Percentiles rank a stretch among this genome's conserved stretches.
These are phyloP conservation scores for Anorthoa munda DNA, from an alignment of 2,888 invertebrate genomes.

Conservation along the genomic window DNA sequence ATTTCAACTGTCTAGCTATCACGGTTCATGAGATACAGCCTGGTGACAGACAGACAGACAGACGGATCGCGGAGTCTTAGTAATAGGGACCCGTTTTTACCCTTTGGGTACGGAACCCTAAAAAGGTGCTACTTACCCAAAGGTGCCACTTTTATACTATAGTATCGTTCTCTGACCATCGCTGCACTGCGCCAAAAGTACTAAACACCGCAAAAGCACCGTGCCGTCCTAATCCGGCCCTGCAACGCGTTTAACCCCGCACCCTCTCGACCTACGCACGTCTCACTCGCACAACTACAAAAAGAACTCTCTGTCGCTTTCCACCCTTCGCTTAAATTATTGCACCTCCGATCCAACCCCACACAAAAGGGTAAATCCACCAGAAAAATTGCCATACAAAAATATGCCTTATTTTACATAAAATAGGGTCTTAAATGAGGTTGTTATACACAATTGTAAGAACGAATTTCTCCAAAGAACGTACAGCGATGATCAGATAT, in stretches of 20 bases:
- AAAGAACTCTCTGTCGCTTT: constrained; percentile 90
- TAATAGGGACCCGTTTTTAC: too few relatives aligned
- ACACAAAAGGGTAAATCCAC: constrained; percentile 75
- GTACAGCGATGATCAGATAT: constrained; percentile 79
- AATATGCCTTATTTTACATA: constrained; percentile 65
- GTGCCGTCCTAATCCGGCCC: constrained; percentile 71
- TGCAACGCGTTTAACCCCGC: constrained; percentile 87
- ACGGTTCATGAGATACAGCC: too few relatives aligned
- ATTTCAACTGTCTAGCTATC: too few relatives aligned
- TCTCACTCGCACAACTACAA: constrained; percentile 91
- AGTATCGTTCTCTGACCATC: background rate
- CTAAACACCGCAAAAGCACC: background rate
- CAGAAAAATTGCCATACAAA: constrained; percentile 65
- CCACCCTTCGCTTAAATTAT: constrained; percentile 91
- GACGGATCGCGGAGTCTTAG: too few relatives aligned
- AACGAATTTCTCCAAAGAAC: constrained; percentile 86
- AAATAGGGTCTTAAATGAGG: constrained; percentile 60
- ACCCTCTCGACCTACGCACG: constrained; percentile 89
- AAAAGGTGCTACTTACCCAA: too few relatives aligned
- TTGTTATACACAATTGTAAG: constrained; percentile 68
- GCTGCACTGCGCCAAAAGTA: constrained; percentile 29
- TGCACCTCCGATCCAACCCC: constrained; percentile 83
- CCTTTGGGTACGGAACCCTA: too few relatives aligned
- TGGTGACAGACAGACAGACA: too few relatives aligned
- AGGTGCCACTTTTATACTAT: background rate